A percentile compares a stretch with the other conserved stretches of the same genome.
Evolutionary conservation across 2,113 vertebrate genomes (phyloP).

Genomic region (Callipepla californica): DNA sequence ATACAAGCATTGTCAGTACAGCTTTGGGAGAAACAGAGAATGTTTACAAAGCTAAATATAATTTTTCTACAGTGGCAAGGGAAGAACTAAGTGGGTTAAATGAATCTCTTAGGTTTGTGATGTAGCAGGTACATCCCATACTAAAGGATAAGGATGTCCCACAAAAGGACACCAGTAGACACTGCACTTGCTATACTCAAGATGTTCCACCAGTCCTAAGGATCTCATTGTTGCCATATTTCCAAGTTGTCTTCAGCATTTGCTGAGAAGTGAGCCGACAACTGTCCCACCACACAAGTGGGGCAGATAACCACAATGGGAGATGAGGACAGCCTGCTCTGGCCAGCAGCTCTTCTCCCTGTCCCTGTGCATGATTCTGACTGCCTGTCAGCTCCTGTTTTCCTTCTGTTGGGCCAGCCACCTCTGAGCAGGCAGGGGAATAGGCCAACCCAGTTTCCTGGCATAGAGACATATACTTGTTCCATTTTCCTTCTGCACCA

Average conservation of each 20-base stretch:
- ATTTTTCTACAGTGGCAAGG: not conserved
- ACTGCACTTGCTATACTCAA: not conserved
- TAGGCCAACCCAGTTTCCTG: conserved; percentile 28
- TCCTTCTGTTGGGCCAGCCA: not conserved
- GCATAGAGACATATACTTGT: not conserved
- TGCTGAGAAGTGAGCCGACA: not conserved
- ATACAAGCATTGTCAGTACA: rapidly evolving
- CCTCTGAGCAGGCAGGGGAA: not conserved
- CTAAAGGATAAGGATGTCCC: not conserved
- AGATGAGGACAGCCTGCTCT: not conserved
- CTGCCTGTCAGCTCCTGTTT: not conserved
- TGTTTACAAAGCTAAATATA: not conserved
- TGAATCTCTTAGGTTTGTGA: not conserved
- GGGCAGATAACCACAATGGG: not conserved
- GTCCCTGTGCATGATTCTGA: not conserved
- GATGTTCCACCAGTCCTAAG: not conserved
- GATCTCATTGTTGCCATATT: not conserved
- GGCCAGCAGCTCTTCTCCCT: not conserved
- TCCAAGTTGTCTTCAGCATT: not conserved
- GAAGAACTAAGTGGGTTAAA: not conserved
- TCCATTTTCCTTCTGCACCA: not conserved
- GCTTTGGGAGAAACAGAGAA: not conserved
- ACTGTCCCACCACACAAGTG: not conserved
- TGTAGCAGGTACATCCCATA: not conserved
- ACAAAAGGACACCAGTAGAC: not conserved